Evolutionary conservation across 1,140 invertebrate genomes (phyloP).

Genomic region (Berghia stephanieae): DNA sequence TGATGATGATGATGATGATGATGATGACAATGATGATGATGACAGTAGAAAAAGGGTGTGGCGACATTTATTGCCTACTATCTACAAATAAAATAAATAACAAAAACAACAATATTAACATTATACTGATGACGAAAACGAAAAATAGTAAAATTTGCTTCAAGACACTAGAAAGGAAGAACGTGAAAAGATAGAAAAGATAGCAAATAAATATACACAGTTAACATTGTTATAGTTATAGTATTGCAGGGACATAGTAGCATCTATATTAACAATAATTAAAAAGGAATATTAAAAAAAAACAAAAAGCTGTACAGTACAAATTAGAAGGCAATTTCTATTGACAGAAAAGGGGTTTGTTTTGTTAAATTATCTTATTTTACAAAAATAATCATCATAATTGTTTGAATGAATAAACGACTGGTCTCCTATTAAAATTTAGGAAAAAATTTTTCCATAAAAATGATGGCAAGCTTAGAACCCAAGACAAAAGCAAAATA

Average conservation of each 20-base stretch:
- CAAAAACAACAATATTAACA: neutral
- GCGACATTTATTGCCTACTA: neutral
- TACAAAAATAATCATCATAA: neutral
- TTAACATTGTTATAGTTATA: too few relatives aligned
- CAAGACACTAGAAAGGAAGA: neutral
- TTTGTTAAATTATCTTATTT: neutral
- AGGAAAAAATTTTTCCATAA: neutral
- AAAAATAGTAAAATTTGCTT: slow-evolving; percentile 5
- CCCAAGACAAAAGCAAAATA: neutral
- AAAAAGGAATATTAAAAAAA: too few relatives aligned
- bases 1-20: too few relatives aligned
- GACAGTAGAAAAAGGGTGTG: too few relatives aligned
- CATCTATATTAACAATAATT: too few relatives aligned
- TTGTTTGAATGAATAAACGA: neutral
- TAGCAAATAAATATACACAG: too few relatives aligned
- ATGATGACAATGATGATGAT: neutral
- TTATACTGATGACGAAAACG: slow-evolving; percentile 13
- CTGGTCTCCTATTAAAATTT: neutral
- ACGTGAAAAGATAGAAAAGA: neutral
- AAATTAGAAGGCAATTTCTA: too few relatives aligned
- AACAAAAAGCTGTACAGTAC: too few relatives aligned
- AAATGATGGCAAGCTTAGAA: neutral
- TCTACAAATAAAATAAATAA: neutral
- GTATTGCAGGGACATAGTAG: too few relatives aligned
- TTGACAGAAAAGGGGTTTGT: neutral